Evolutionary conservation across 2,113 vertebrate genomes (phyloP), one percentile per base, ranked within the genome.

Genomic region (Tamias sibiricus): DNA sequence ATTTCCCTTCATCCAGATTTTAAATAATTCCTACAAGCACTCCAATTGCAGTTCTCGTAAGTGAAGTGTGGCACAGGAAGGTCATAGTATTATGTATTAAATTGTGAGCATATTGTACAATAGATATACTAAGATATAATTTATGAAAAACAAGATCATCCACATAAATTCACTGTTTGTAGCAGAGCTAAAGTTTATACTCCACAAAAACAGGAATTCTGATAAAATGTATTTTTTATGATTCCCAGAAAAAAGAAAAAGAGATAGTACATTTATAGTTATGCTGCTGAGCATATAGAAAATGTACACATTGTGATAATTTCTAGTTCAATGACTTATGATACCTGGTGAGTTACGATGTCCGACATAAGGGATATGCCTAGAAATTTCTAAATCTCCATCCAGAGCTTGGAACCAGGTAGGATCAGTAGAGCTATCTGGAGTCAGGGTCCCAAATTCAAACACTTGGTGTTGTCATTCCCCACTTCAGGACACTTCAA

Each of bases 1-100:
- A 52, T 66, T 95, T 92, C 1, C 1, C n/a, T 80, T 92, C 84
- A 87, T 76, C 16, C 13, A 87, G 47, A 69, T 89, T 37, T 42
- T 75, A 28, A 52, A 37, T 26, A 82, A n/a, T 47, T 6, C 1
- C n/a, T 57, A 6, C n/a, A 12, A 74, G 0, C 26, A 28, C 13
- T 77, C 19, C 22, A 62, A 68, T 72, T 28, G 26, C 68, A 87
- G 17, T 1, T 32, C 11, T 68, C 28, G n/a, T 35, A 77, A 40
- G 9, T 69, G n/a, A 83, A 88, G 8, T 68, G 2, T 66, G 79
- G 74, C 30, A 81, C 52, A 59, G 26, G 3, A 72, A 86, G 13
- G 7, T 37, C 54, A 72, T 6, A 49, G 74, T 64, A 82, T n/a
- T 72, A 37, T 81, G 0, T 37, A 62, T 69, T 54, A 76, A 95